Conservation (phyloP, 92 coral and sea anemone genomes). For the Phenganax subtilis region DNA sequence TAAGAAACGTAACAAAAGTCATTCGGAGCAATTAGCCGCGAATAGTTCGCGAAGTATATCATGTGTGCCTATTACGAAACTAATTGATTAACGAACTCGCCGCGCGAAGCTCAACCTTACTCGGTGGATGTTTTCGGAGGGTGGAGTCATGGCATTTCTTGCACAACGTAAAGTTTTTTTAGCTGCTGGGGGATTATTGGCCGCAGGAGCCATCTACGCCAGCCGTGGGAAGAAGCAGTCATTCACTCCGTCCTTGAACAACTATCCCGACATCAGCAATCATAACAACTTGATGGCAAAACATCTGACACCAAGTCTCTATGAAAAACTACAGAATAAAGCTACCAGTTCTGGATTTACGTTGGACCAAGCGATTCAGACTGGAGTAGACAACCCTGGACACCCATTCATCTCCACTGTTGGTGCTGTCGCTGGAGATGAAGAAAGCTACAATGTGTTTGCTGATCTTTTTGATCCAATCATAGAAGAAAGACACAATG, state of each 20-base stretch:
- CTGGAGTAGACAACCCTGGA: slow-evolving; percentile 94
- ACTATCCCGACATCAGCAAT: slow-evolving; percentile 80
- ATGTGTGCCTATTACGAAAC: background rate
- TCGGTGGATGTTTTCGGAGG: slow-evolving; percentile 13
- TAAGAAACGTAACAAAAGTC: slow-evolving; percentile 2
- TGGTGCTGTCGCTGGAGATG: slow-evolving; percentile 92
- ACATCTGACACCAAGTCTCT: slow-evolving; percentile 76
- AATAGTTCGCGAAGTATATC: slow-evolving; percentile 2
- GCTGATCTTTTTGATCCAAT: slow-evolving; percentile 89
- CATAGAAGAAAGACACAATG: slow-evolving; percentile 87
- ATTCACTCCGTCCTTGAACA: slow-evolving; percentile 53
- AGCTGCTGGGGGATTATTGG: slow-evolving; percentile 45
- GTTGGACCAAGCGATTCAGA: slow-evolving; percentile 80
- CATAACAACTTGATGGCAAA: slow-evolving; percentile 96
- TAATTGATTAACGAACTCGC: slow-evolving; percentile 10
- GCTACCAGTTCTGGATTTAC: slow-evolving; percentile 70
- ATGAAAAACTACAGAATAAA: slow-evolving; percentile 72
- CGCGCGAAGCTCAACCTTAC: background rate
- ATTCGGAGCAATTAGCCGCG: slow-evolving; percentile 1
- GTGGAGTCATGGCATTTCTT: slow-evolving; percentile 41
- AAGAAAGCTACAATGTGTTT: slow-evolving; percentile 68
- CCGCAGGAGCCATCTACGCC: slow-evolving; percentile 30
- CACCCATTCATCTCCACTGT: slow-evolving; percentile 90
- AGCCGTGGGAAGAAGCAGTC: background rate
- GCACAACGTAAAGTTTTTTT: slow-evolving; percentile 44